Base-by-base conservation (phyloP, 2,797 vertebrate genomes). In the Sebastes taczanowskii region DNA sequence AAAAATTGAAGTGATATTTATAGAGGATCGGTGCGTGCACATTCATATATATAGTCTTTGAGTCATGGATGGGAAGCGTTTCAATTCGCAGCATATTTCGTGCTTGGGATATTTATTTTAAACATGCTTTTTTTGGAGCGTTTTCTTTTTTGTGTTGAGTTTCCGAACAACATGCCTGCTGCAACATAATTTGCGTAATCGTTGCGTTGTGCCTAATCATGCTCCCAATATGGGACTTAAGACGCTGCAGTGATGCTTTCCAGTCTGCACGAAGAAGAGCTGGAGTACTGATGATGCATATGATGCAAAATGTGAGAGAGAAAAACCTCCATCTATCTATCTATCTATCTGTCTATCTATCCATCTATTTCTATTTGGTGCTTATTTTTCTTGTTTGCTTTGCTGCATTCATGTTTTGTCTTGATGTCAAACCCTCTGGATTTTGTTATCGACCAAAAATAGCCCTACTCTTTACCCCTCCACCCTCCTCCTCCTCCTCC, bases 181-280 rank as follows among this genome's bases (percentile, higher is more conserved):
- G 94, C 93, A 94, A 94, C 87, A 93, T 49, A 88, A 93, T 93
- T 93, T 94, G 94, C 94, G 94, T 94, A 94, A 96, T 94, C 92
- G 88, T 93, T 94, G 92, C 93, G 92, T 95, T 94, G 91, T 95
- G 94, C 94, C 90, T 94, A 92, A 95, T 95, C 93, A 91, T 88
- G 91, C 93, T 93, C 92, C 91, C 91, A 83, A 93, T 94, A 89
- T 94, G 92, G 92, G 90, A 94, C 91, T 93, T 91, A 91, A 94
- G 91, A 94, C 94, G 94, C 94, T 93, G 93, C 93, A 91, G 92
- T 89, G 84, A 89, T 94, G 81, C 88, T 88, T 90, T 90, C 81
- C 90, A 90, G 86, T 71, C 81, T 87, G 83, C 90, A 91, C 86
- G 81, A 90, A 84, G 42, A 46, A 49, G 46, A 49, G 16, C 80